Evolutionary conservation across 2,888 invertebrate species (phyloP).

Genomic region (Eupithecia subfuscata): DNA sequence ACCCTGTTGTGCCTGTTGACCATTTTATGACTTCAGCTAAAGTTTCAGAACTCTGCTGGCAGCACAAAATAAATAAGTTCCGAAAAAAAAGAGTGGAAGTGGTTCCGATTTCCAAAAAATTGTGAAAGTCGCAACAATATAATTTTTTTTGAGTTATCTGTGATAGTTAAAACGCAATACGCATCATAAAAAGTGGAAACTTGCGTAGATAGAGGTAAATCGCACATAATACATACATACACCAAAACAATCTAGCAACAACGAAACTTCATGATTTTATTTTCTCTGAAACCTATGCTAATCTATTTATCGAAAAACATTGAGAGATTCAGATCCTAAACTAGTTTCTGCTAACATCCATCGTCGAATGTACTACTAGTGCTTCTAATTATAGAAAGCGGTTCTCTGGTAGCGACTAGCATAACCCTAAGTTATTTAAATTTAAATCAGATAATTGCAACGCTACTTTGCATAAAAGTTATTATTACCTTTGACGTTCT

Average conservation of each 20-base stretch:
- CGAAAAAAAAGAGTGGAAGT: background rate
- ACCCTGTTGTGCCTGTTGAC: no score
- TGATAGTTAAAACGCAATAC: background rate
- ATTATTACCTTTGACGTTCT: background rate
- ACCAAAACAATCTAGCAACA: background rate
- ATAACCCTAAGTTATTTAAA: constrained; percentile 1
- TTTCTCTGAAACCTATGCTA: background rate
- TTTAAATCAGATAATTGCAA: constrained; percentile 27
- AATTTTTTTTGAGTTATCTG: background rate
- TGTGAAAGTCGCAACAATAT: background rate
- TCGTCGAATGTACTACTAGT: background rate
- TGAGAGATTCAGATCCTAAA: background rate
- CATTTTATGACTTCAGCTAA: background rate
- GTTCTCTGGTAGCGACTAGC: background rate
- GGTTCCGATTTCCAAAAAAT: background rate
- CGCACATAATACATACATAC: background rate
- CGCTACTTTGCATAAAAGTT: background rate
- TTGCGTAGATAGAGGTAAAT: background rate
- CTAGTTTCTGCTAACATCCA: background rate
- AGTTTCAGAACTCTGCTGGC: background rate
- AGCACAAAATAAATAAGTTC: background rate
- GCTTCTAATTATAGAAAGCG: background rate
- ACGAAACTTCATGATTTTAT: background rate
- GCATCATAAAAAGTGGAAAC: background rate
- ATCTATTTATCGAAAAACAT: background rate